Evolutionary conservation across 1,140 invertebrate species (phyloP).

Genomic region (Drosophila pallidifrons): DNA sequence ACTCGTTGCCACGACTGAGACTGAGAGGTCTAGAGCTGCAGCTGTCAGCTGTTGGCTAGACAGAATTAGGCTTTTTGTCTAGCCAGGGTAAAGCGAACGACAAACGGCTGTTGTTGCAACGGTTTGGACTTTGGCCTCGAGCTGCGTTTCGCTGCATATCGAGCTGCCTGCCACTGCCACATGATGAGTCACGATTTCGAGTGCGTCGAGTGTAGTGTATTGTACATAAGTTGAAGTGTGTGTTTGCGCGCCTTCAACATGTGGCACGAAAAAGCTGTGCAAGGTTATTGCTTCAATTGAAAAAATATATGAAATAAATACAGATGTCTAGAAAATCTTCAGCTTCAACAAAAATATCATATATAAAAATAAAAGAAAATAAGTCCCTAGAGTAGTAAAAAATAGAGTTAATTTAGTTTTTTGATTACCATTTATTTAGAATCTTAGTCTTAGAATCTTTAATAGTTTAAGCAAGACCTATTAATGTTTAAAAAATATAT

Average conservation of each 20-base stretch:
- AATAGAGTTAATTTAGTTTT: no score
- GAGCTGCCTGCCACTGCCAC: slow-evolving; percentile 33
- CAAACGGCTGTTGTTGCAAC: slow-evolving; percentile 71
- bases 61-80: slow-evolving; percentile 77
- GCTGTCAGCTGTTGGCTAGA: slow-evolving; percentile 77
- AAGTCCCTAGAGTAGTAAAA: no score
- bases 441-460: no score
- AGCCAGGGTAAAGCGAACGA: slow-evolving; percentile 60
- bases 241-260: slow-evolving; percentile 17
- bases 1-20: background rate
- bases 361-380: background rate
- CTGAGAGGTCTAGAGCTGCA: slow-evolving; percentile 47
- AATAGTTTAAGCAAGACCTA: no score
- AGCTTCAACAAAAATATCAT: background rate
- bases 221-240: background rate
- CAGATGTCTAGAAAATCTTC: background rate
- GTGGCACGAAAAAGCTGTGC: slow-evolving; percentile 25
- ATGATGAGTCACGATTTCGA: slow-evolving; percentile 57
- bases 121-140: slow-evolving; percentile 72
- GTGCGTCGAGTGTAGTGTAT: slow-evolving; percentile 4
- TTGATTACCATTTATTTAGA: no score
- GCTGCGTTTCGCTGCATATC: slow-evolving; percentile 49
- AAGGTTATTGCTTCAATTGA: slow-evolving; percentile 43
- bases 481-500: no score
- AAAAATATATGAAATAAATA: slow-evolving; percentile 20